Evolutionary conservation across 2,797 vertebrate species (phyloP), one percentile per base, ranked within the genome.

Genomic region (Potorous gilbertii): DNA sequence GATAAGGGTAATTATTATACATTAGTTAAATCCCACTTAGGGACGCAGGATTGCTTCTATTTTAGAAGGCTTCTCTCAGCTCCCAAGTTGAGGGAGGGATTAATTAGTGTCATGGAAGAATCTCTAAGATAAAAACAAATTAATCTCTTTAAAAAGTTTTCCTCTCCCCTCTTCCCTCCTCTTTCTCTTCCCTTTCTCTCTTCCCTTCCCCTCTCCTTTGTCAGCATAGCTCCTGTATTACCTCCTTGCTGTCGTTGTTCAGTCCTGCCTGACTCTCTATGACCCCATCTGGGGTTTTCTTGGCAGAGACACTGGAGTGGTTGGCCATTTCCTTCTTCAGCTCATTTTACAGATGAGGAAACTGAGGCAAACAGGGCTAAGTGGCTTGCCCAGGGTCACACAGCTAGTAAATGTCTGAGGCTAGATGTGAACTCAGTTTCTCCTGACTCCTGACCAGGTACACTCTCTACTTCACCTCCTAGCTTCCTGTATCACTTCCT

Each of bases 1-100:
- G 95, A 95, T 97, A 97, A 97, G 93, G 96, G 56, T 95, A 95
- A 96, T 97, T 97, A 95, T 95, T 97, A 55, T 40, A 95, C 93
- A 94, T 96, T 97, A 96, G 97, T 97, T 97, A 97, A 96, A 96
- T 97, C 95, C 94, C 93, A 95, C 91, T 91, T 96, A 90, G 91
- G 93, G 54, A 96, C 4, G 0, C 94, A 96, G 87, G 87, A 94
- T 89, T 91, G 94, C 95, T 96, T 55, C 56, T 95, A 13, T 57
- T 95, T 96, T 95, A 96, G 95, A 95, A 95, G 96, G 90, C 21
- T 91, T 91, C 95, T 90, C 90, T 97, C 59, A 91, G 95, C 92
- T 87, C 94, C 90, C 91, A 62, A 95, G 81, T 93, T 34, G n/a
- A 95, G 62, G 59, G 55, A 89, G 91, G 96, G 91, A 93, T 95